Percentiles rank a stretch among this genome's conserved stretches.
Conservation (phyloP, 1,140 invertebrate genomes). For the Neotoxoptera formosana region DNA sequence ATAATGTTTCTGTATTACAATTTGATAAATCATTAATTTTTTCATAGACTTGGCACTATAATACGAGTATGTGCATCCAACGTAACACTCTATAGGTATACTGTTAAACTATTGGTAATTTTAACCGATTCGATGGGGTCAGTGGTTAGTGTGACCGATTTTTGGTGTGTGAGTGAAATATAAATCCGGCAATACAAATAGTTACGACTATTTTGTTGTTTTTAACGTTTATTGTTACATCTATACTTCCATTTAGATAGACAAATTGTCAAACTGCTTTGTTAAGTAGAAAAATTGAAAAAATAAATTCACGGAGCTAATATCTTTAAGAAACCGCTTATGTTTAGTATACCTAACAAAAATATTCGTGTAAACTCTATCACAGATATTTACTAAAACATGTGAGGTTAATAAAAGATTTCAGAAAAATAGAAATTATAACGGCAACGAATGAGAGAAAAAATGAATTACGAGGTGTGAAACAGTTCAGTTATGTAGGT, state of each 20-base stretch:
- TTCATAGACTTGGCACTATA: background rate
- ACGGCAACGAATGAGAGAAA: background rate
- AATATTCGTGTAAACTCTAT: background rate
- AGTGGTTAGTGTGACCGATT: constrained; percentile 46
- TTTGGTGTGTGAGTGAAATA: background rate
- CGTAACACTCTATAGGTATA: background rate
- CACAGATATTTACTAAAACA: background rate
- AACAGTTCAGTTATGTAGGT: background rate
- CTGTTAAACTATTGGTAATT: background rate
- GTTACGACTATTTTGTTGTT: background rate
- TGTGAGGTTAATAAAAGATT: background rate
- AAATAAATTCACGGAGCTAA: background rate
- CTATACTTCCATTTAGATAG: background rate
- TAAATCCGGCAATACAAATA: background rate
- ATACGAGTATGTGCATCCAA: background rate
- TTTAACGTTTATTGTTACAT: background rate
- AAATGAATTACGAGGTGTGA: background rate
- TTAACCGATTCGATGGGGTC: constrained; percentile 49
- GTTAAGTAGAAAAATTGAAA: background rate
- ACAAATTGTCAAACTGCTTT: background rate
- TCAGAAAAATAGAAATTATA: background rate
- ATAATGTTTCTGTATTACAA: background rate
- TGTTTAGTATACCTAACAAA: background rate
- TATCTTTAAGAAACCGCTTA: background rate
- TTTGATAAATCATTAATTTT: background rate